phyloP scores from a whole-genome alignment of 2,797 vertebrate species.

The Gobionotothen gibberifrons region DNA sequence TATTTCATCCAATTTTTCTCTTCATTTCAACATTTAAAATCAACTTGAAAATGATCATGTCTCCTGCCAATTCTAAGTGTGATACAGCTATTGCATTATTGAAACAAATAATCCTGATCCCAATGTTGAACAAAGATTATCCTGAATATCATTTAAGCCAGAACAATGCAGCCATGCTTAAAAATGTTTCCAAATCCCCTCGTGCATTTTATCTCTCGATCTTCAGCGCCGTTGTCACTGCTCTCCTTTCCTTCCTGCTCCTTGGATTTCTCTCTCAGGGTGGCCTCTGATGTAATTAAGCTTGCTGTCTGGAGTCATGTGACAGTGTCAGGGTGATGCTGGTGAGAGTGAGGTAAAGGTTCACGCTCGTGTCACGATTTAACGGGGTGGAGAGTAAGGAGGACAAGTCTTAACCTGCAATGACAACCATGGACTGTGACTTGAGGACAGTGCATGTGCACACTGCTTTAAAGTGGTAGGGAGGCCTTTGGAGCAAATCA shows the following conservation, averaged over 20 bases:
- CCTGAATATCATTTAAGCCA: not conserved
- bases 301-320: conserved; percentile 39
- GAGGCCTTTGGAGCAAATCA: not conserved
- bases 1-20: not conserved
- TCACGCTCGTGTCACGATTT: conserved; percentile 34
- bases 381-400: not conserved
- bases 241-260: conserved; percentile 7
- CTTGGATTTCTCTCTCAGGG: conserved; percentile 27
- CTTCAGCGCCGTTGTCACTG: not conserved
- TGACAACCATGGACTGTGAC: conserved; percentile 21
- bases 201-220: conserved; percentile 20
- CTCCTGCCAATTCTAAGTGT: not conserved
- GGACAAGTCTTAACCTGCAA: conserved; percentile 12
- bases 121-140: not conserved
- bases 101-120: not conserved
- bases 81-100: not conserved
- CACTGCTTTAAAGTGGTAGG: not conserved
- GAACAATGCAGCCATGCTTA: not conserved
- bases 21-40: not conserved
- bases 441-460: not conserved
- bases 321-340: conserved; percentile 41
- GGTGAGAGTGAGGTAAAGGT: conserved; percentile 36
- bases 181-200: conserved; percentile 12
- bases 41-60: not conserved
- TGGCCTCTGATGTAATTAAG: conserved; percentile 57